These are phyloP conservation scores for Tiphia femorata DNA, from an alignment of 2,888 invertebrate genomes.

Conservation along the genomic window DNA sequence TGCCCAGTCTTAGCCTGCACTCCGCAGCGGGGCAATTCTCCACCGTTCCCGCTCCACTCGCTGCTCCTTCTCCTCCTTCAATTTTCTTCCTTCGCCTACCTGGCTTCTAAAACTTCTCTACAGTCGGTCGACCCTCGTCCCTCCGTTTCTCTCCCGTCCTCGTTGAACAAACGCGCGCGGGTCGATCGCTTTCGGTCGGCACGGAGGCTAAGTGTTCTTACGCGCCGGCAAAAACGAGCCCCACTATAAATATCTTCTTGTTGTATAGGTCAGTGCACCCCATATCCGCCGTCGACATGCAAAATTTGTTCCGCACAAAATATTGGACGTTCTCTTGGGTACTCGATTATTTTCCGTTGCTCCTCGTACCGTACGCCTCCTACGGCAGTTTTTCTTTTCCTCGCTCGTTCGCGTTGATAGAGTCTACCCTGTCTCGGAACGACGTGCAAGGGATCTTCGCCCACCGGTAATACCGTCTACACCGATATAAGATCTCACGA, in stretches of 20 bases:
- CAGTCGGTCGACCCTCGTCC: too few relatives aligned
- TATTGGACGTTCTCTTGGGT: neutral
- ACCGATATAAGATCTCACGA: too few relatives aligned
- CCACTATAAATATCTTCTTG: slow-evolving; percentile 2
- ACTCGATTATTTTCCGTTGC: too few relatives aligned
- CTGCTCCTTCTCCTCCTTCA: neutral
- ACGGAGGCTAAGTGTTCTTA: neutral
- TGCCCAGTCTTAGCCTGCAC: neutral
- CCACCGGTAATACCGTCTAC: too few relatives aligned
- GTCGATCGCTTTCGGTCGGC: slow-evolving; percentile 2
- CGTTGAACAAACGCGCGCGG: neutral
- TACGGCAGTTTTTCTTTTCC: too few relatives aligned
- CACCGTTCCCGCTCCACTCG: neutral
- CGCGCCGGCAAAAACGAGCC: neutral
- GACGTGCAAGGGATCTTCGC: too few relatives aligned
- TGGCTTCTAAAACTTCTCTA: neutral
- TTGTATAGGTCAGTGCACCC: slow-evolving; percentile 4
- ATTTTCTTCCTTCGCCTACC: neutral
- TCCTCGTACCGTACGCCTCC: too few relatives aligned
- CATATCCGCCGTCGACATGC: slow-evolving; percentile 5
- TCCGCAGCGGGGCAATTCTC: neutral
- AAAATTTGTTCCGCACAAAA: slow-evolving; percentile 5
- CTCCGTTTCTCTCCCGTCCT: neutral
- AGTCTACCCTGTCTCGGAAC: too few relatives aligned
- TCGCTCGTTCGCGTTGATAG: too few relatives aligned